Evolutionary conservation across 2,888 invertebrate genomes (phyloP).

Genomic region (Mimas tiliae): DNA sequence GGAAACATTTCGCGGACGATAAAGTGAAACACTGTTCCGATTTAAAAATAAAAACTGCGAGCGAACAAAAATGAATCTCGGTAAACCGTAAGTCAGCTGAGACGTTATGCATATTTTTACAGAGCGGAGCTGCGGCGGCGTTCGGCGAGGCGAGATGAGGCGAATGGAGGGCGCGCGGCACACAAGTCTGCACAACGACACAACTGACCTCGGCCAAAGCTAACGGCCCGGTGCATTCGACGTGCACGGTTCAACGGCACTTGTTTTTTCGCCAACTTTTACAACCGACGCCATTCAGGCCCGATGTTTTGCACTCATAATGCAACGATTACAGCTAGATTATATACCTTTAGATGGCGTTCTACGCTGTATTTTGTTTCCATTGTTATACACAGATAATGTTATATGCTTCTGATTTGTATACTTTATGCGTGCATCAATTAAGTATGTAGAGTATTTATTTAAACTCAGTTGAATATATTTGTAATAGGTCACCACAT

Average conservation of each 20-base stretch:
- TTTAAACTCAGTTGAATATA: not conserved
- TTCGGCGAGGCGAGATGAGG: no score
- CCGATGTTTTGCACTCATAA: slow-evolving; percentile 5
- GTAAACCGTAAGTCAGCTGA: slow-evolving; percentile 46
- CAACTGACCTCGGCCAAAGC: slow-evolving; percentile 76
- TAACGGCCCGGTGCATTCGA: slow-evolving; percentile 75
- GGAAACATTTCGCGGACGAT: not conserved
- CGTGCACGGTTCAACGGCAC: slow-evolving; percentile 70
- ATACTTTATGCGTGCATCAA: not conserved
- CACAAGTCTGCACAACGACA: slow-evolving; percentile 40
- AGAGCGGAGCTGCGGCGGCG: slow-evolving; percentile 10
- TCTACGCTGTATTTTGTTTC: not conserved
- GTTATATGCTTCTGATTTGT: not conserved
- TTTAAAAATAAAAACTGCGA: slow-evolving; percentile 9
- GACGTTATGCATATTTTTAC: slow-evolving; percentile 53
- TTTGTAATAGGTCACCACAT: not conserved
- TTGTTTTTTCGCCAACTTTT: slow-evolving; percentile 69
- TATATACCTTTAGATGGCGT: not conserved
- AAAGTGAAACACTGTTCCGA: not conserved
- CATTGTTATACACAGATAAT: not conserved
- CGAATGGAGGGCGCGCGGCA: slow-evolving; percentile 41
- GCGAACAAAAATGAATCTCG: slow-evolving; percentile 10
- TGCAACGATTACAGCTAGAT: slow-evolving; percentile 7
- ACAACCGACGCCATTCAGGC: slow-evolving; percentile 56
- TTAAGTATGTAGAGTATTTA: not conserved